Evolutionary conservation across 2,797 vertebrate species (phyloP).

Genomic region (Microcaecilia unicolor): DNA sequence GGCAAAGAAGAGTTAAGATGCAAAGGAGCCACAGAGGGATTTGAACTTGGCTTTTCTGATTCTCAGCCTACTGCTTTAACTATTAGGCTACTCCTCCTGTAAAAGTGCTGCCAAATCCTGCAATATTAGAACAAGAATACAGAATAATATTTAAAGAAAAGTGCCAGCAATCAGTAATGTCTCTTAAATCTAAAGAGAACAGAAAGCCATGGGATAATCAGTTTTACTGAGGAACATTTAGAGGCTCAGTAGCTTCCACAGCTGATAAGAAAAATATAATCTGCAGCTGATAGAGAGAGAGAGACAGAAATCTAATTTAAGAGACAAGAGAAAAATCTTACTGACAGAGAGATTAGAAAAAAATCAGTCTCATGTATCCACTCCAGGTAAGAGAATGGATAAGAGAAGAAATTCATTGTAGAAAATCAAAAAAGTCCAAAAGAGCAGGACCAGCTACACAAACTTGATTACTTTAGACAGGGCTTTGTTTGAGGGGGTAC

Average conservation of each 20-base stretch:
- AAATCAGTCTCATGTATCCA: not conserved
- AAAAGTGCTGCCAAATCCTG: no score
- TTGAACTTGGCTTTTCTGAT: no score
- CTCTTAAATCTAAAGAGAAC: not conserved
- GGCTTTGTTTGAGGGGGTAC: no score
- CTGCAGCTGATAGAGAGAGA: not conserved
- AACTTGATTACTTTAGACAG: not conserved
- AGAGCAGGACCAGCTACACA: not conserved
- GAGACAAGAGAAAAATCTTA: not conserved
- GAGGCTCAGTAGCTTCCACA: not conserved
- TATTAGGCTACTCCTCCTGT: no score
- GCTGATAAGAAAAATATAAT: not conserved
- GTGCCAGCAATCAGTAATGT: not conserved
- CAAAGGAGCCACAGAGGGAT: no score
- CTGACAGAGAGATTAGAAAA: constrained; percentile 3
- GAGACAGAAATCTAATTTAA: not conserved
- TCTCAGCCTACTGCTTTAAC: no score
- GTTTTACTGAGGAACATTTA: constrained; percentile 5
- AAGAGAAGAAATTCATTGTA: not conserved
- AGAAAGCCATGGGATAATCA: not conserved
- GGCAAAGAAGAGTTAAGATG: no score
- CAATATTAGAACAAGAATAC: not conserved
- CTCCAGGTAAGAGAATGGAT: rapidly evolving
- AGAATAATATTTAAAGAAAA: no score
- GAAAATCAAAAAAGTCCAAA: not conserved